Evolutionary conservation across 2,888 invertebrate genomes (phyloP).

Genomic region (Nomada ruficornis): DNA sequence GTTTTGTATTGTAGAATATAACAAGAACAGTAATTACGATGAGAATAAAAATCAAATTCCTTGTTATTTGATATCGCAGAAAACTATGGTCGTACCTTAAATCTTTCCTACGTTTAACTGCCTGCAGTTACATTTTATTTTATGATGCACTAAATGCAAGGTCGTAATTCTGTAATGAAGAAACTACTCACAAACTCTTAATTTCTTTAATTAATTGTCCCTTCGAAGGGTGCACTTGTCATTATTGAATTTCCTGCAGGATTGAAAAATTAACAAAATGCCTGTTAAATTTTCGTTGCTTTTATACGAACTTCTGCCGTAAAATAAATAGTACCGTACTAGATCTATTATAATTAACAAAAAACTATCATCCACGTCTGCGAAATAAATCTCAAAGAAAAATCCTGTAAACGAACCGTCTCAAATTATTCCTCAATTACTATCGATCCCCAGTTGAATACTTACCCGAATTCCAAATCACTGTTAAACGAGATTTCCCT

Average conservation of each 20-base stretch:
- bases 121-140: not conserved
- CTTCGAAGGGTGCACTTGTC: not conserved
- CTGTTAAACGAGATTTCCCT: not conserved
- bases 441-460: too few species aligned
- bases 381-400: too few species aligned
- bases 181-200: not conserved
- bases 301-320: too few species aligned
- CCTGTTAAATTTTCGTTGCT: too few species aligned
- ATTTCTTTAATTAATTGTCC: not conserved
- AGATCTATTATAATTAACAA: too few species aligned
- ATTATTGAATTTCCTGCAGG: not conserved
- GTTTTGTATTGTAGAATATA: too few species aligned
- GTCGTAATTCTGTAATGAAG: conserved; percentile 4
- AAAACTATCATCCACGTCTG: too few species aligned
- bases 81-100: not conserved
- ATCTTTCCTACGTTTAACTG: not conserved
- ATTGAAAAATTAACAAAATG: not conserved
- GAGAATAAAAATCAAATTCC: not conserved
- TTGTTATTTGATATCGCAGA: not conserved
- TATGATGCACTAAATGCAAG: not conserved
- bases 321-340: too few species aligned
- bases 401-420: too few species aligned
- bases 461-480: too few species aligned
- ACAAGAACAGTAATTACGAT: not conserved
- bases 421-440: too few species aligned